Conservation (phyloP, 2,113 vertebrate genomes). For the Halichoerus grypus region DNA sequence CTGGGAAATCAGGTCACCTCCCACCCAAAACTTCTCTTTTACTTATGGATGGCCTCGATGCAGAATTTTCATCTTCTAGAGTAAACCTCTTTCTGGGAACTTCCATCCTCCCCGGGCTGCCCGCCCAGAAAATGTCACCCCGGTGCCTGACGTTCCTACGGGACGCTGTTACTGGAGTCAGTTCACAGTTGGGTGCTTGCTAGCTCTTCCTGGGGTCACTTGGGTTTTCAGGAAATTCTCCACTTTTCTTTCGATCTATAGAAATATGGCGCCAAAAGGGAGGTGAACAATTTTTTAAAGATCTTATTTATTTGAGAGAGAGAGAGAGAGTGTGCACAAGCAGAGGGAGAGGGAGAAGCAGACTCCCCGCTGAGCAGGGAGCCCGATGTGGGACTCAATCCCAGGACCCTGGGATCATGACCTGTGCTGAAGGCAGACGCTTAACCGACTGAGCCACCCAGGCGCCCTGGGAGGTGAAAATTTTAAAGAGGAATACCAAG, state of each 20-base stretch:
- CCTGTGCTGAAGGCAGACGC: too few relatives aligned
- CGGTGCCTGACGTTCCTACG: fast-evolving
- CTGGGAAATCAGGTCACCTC: not conserved
- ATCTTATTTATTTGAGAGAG: too few relatives aligned
- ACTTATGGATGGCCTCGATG: not conserved
- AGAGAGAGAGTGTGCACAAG: too few relatives aligned
- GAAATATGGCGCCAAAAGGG: not conserved
- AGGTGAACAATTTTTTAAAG: not conserved
- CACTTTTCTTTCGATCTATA: not conserved
- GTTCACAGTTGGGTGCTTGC: not conserved
- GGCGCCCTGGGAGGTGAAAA: not conserved
- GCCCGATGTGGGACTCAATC: fast-evolving
- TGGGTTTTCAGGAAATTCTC: slow-evolving; percentile 15
- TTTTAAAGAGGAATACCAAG: not conserved
- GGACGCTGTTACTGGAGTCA: not conserved
- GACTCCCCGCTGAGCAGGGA: too few relatives aligned
- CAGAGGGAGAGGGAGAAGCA: too few relatives aligned
- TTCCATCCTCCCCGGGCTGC: not conserved
- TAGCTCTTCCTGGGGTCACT: not conserved
- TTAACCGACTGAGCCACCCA: too few relatives aligned
- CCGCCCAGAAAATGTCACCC: not conserved
- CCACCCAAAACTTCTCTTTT: too few relatives aligned
- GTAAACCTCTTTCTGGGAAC: slow-evolving; percentile 27
- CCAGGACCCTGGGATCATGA: too few relatives aligned
- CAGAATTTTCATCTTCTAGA: not conserved